Evolutionary conservation across 2,113 vertebrate species (phyloP), one percentile per base, ranked within the genome.

Genomic region (Lipophrys pholis): DNA sequence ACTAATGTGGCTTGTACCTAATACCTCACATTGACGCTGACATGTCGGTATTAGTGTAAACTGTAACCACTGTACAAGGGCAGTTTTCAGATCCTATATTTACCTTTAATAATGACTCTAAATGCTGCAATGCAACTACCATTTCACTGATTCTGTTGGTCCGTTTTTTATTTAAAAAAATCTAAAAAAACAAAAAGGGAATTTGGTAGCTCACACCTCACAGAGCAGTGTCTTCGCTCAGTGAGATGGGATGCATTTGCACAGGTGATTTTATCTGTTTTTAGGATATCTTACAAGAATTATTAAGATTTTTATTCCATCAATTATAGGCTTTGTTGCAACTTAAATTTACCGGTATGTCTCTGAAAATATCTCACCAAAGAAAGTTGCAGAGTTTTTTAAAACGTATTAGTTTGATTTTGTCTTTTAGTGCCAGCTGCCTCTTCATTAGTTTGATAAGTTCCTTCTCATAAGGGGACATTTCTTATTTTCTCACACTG

Each of bases 1-100:
- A 45, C 55, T 68, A 78, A 78, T 76, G 64, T 54, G 55, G 17
- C 66, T 49, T 11, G 30, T 38, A 49, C 53, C 35, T 51, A 45
- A 59, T 54, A 43, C 49, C 50, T 72, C 45, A 43, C 56, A 61
- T 46, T 30, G 58, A 6, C n/a, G 50, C 57, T 56, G 71, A 56
- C 48, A 5, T 36, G 54, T 59, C 38, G 43, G 43, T 58, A 39
- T 69, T 11, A 21, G 52, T 41, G 48, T 70, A 50, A 56, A 70
- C 50, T 53, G 8, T 5, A 64, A 45, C 21, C 41, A 73, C 21
- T 30, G 21, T 2, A 30, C 53, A 59, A 0, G 5, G 17, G 30
- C 21, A 21, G n/a, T 21, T 38, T 17, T 42, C 45, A 48, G 35
- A 50, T 64, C 6, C 53, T 36, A 4, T 30, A 30, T 58, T 52